phyloP scores from a whole-genome alignment of 2,797 vertebrate genomes.

The Helicolenus hilgendorfi region DNA sequence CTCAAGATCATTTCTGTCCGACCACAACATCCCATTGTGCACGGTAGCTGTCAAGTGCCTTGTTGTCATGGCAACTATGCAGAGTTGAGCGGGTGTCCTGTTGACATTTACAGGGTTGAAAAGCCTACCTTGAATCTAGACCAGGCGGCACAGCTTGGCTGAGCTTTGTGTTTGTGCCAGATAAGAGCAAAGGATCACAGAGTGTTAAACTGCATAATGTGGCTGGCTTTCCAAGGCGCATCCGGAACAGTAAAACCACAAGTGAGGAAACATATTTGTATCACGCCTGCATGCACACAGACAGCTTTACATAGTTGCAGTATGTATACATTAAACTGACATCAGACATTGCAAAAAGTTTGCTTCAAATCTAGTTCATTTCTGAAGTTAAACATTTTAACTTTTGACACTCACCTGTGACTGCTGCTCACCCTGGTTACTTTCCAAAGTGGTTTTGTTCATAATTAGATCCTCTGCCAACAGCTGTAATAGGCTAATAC shows the following conservation, averaged over 20 bases:
- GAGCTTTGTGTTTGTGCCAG: constrained; percentile 65
- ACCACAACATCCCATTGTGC: constrained; percentile 59
- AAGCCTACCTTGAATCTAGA: constrained; percentile 67
- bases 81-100: constrained; percentile 48
- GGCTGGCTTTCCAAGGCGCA: not conserved
- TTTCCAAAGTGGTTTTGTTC: constrained; percentile 18
- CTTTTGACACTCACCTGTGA: not conserved
- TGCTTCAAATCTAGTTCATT: not conserved
- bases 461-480: constrained; percentile 14
- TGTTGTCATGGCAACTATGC: constrained; percentile 77
- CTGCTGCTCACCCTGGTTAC: not conserved
- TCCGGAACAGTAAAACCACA: constrained; percentile 1
- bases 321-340: not conserved
- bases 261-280: not conserved
- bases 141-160: constrained; percentile 53
- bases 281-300: not conserved
- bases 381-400: not conserved
- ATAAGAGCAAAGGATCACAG: constrained; percentile 60
- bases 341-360: not conserved
- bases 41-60: constrained; percentile 59
- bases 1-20: constrained; percentile 62
- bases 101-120: constrained; percentile 79
- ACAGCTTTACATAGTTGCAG: not conserved
- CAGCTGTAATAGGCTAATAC: constrained; percentile 2
- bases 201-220: constrained; percentile 40